Evolutionary conservation across 2,888 invertebrate genomes (phyloP).

Genomic region (Eupithecia subfuscata): DNA sequence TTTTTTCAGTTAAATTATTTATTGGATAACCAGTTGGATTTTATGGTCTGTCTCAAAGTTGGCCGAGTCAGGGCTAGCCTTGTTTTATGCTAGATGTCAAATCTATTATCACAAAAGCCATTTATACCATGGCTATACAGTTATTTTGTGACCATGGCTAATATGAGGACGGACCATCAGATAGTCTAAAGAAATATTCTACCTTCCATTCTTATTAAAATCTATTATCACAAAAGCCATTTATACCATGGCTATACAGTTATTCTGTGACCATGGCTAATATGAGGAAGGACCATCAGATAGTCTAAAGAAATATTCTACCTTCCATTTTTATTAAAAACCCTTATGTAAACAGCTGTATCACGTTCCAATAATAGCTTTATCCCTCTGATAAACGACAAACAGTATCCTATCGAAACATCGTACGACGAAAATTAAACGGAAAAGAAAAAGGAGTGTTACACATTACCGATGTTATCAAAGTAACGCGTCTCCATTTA

Average conservation of each 20-base stretch:
- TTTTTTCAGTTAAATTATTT: background rate
- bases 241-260: background rate
- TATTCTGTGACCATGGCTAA: background rate
- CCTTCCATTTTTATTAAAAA: background rate
- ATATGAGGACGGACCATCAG: background rate
- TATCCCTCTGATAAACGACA: constrained; percentile 10
- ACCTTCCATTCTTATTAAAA: background rate
- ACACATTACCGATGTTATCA: constrained; percentile 62
- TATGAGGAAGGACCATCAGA: background rate
- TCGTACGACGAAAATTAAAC: constrained; percentile 30
- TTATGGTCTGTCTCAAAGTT: too few species aligned
- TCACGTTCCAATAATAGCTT: constrained; percentile 1
- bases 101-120: background rate
- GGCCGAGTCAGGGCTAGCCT: background rate
- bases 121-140: background rate
- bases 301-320: background rate
- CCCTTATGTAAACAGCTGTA: background rate
- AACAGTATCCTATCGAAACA: constrained; percentile 15
- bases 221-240: too few species aligned
- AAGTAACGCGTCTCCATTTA: constrained; percentile 63
- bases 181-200: background rate
- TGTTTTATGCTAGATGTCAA: background rate
- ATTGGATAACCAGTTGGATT: too few species aligned
- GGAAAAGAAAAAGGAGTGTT: constrained; percentile 50
- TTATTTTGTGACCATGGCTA: background rate